Base-by-base conservation (phyloP, 2,797 vertebrate species). In the Carcharodon carcharias region DNA sequence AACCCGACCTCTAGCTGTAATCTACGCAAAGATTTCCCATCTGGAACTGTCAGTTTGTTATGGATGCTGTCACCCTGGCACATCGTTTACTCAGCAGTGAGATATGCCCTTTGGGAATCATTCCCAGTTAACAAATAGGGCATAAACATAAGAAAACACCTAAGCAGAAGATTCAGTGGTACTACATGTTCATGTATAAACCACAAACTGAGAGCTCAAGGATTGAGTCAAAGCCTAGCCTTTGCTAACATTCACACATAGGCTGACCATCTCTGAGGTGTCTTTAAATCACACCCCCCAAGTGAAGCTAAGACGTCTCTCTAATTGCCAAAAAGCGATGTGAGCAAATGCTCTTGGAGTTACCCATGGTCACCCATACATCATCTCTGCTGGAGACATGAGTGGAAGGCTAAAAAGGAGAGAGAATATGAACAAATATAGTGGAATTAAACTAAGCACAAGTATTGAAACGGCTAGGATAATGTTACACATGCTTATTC, bases 401-500 rank as follows among this genome's bases (percentile, higher is more conserved):
- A 50, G 21, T 21, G 28, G 31, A 35, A 58, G 58, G 28, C 87
- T 56, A 16, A 50, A 18, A 18, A 87, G 6, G 54, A 56, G 87
- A 85, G 45, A 85, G 82, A 85, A 50, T 85, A 50, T 50, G 87
- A 89, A 35, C 11, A 89, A 89, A 89, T 58, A 58, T 35, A 9
- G 26, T 89, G 28, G 87, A 14, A 89, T 89, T 89, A 58, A 58
- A 31, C 26, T 35, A 14, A 31, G 56, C 56, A 89, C 11, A 14
- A 58, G 58, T 16, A 58, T 35, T 58, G 6, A 89, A 89, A 35
- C 54, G 87, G 14, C 28, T 14, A 6, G 54, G 50, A 28, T 89
- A 89, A 50, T 58, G 28, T 89, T 89, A 89, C 87, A 89, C 54
- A 58, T 89, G 87, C 54, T 58, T 89, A 56, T 89, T 89, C 87